Evolutionary conservation across 1,140 invertebrate species (phyloP).

Genomic region (Drosophila sulfurigaster): DNA sequence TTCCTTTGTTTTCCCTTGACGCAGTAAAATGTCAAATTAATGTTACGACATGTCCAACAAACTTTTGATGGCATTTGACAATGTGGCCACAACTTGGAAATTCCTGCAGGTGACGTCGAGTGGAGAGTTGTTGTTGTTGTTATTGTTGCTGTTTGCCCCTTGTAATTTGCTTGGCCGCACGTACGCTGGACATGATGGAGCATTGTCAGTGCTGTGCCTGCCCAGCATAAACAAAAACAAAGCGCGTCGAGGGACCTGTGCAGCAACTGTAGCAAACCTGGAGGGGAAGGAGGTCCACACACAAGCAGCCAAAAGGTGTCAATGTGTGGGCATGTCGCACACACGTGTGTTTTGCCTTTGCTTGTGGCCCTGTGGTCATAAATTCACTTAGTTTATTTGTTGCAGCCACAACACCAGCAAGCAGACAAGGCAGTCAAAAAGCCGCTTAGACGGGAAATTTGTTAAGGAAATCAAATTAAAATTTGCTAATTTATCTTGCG

Average conservation of each 20-base stretch:
- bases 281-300: not conserved
- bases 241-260: constrained; percentile 66
- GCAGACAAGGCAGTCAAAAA: not conserved
- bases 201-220: constrained; percentile 73
- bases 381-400: constrained; percentile 70
- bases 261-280: constrained; percentile 48
- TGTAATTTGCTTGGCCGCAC: constrained; percentile 82
- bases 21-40: constrained; percentile 83
- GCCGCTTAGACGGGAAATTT: constrained; percentile 66
- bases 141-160: constrained; percentile 15
- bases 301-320: constrained; percentile 57
- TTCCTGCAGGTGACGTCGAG: constrained; percentile 76
- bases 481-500: constrained; percentile 69
- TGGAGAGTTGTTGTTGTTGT: constrained; percentile 32
- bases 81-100: constrained; percentile 69
- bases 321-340: constrained; percentile 77
- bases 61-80: constrained; percentile 79
- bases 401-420: constrained; percentile 35
- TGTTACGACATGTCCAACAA: constrained; percentile 80
- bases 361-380: constrained; percentile 63
- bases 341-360: constrained; percentile 42
- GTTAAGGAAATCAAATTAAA: constrained; percentile 78
- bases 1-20: constrained; percentile 12
- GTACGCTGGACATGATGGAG: constrained; percentile 69
- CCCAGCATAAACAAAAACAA: constrained; percentile 78